Base-by-base conservation (phyloP, 2,113 vertebrate species). In the Cricetomys ansorgei region DNA sequence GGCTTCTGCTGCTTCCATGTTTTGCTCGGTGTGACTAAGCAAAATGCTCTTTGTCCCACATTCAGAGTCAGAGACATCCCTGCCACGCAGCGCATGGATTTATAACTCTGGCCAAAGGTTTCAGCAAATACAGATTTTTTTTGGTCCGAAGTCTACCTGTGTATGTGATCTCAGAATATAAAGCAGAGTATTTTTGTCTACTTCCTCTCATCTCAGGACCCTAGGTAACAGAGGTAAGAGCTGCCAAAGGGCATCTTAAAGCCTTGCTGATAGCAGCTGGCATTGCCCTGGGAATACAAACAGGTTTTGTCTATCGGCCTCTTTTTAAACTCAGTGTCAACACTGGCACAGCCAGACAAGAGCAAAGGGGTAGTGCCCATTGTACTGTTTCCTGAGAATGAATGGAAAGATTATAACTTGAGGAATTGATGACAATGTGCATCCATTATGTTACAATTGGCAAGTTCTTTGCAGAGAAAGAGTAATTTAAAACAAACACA, bases 31-130 rank as follows among this genome's bases (percentile, higher is more conserved):
- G 96, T 97, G 93, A 98, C 95, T 98, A 97, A 97, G 34, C 86
- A 62, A 97, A 88, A 4, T 29, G 97, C 91, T 98, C 97, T 98
- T 97, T 98, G 98, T 98, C 98, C 98, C 97, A 91, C 94, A 69
- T 94, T 97, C 94, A 97, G 94, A 96, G 77, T 97, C 84, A 92
- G 65, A 97, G 97, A 97, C 95, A 97, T 98, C 98, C 95, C 72
- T 98, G 98, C 96, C 98, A 99, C 97, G 96, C 91, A 83, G 98
- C 97, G 97, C 96, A 93, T 7, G 8, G 77, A 96, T 98, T 98
- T 98, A 99, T 98, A 97, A 95, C 94, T 96, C 93, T 7, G 98
- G 98, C 89, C 98, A 99, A 99, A 99, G 99, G 98, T 99, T 98
- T 97, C 69, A 81, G 97, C 92, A 98, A 98, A 97, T 97, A 98